A percentile compares a stretch with the other conserved stretches of the same genome.
Conservation (phyloP, 2,797 vertebrate species). For the Helarctos malayanus region DNA sequence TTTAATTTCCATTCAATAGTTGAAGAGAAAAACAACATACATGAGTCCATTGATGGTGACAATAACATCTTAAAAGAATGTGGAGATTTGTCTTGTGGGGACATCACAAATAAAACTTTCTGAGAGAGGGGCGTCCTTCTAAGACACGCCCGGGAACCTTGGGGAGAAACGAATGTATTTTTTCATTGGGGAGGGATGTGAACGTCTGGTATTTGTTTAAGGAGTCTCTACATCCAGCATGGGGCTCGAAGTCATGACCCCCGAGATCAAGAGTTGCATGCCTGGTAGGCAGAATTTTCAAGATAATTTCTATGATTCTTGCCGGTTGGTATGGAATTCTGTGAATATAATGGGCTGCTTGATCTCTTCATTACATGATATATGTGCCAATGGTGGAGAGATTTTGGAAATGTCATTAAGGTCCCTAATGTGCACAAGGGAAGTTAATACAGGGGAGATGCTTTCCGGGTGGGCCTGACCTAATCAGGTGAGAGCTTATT, state of each 20-base stretch:
- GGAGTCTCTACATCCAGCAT: background rate
- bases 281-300: background rate
- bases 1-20: rapidly evolving
- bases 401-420: background rate
- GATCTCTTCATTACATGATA: background rate
- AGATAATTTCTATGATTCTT: background rate
- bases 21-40: background rate
- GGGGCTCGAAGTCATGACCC: background rate
- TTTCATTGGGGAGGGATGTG: background rate
- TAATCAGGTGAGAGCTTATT: background rate
- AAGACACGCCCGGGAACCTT: no score
- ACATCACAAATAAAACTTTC: background rate
- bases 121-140: background rate
- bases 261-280: background rate
- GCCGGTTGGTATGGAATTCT: rapidly evolving
- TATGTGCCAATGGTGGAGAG: background rate
- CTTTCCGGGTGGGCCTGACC: background rate
- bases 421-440: background rate
- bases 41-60: no score
- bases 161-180: background rate
- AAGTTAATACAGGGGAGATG: no score
- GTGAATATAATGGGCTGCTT: background rate
- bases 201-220: background rate
- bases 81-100: rapidly evolving
- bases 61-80: background rate